A percentile compares a stretch with the other conserved stretches of the same genome.
Conservation (phyloP, 1,140 invertebrate genomes). For the Drosophila suzukii region DNA sequence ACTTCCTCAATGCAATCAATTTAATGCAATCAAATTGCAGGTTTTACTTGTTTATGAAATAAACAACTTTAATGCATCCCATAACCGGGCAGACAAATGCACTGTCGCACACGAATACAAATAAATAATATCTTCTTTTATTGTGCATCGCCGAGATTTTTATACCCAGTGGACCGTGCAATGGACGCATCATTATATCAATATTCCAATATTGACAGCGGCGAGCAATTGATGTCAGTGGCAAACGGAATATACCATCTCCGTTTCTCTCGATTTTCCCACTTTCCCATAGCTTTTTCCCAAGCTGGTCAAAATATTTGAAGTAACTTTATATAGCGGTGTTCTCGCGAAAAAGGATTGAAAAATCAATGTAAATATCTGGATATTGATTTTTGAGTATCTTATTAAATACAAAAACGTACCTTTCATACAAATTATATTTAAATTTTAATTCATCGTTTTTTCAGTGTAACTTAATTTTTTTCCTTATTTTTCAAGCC, state of each 20-base stretch:
- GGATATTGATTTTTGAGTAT: too few relatives aligned
- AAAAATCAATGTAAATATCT: too few relatives aligned
- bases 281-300: neutral
- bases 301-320: neutral
- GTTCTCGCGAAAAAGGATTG: too few relatives aligned
- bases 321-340: neutral
- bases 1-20: neutral
- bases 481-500: too few relatives aligned
- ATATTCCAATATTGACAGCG: constrained; percentile 38
- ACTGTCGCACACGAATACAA: constrained; percentile 5
- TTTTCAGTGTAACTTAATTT: too few relatives aligned
- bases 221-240: constrained; percentile 62
- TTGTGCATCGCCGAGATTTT: neutral
- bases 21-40: constrained; percentile 12
- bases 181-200: constrained; percentile 43
- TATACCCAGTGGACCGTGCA: constrained; percentile 8
- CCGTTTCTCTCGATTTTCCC: neutral
- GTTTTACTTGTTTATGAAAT: constrained; percentile 5
- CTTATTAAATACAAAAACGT: too few relatives aligned
- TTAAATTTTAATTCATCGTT: too few relatives aligned
- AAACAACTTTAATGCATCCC: constrained; percentile 16
- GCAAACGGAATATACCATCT: constrained; percentile 46
- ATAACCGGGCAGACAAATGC: constrained; percentile 13
- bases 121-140: constrained; percentile 11
- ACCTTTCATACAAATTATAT: too few relatives aligned